These are phyloP conservation scores for Drosophila mercatorum DNA, from an alignment of 2,888 invertebrate species.

Conservation along the genomic window DNA sequence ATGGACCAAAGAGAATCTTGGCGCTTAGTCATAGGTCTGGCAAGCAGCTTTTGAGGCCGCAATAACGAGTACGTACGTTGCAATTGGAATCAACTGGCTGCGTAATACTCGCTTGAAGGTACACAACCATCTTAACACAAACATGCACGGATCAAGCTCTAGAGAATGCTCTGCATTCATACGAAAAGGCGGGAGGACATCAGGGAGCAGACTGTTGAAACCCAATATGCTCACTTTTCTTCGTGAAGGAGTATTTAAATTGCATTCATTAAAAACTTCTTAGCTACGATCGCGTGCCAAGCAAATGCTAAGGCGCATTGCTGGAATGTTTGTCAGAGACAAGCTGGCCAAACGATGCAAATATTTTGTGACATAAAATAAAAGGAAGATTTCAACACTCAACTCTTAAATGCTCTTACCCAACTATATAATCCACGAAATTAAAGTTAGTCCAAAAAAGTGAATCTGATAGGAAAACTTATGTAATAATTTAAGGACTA, in stretches of 20 bases:
- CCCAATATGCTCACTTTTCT: neutral
- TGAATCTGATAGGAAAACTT: neutral
- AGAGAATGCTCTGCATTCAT: no score
- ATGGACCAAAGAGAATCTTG: slow-evolving; percentile 25
- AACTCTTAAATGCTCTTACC: slow-evolving; percentile 7
- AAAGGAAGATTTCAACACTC: neutral
- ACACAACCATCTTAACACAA: no score
- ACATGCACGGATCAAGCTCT: no score
- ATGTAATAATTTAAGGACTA: neutral
- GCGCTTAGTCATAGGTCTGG: slow-evolving; percentile 1
- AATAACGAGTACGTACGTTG: neutral
- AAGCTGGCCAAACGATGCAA: neutral
- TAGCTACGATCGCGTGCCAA: slow-evolving; percentile 41
- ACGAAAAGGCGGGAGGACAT: no score
- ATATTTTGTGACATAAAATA: neutral
- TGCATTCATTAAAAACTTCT: slow-evolving; percentile 42
- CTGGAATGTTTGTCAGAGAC: slow-evolving; percentile 27
- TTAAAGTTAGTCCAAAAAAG: neutral
- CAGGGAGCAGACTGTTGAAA: neutral
- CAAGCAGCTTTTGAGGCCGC: slow-evolving; percentile 10
- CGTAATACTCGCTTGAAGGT: neutral
- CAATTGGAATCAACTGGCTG: no score
- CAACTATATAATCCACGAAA: no score
- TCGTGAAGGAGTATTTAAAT: slow-evolving; percentile 9
- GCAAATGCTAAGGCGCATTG: slow-evolving; percentile 21